A percentile compares a stretch with the other conserved stretches of the same genome.
These are phyloP conservation scores for Conger conger DNA, from an alignment of 2,113 vertebrate species.

Conservation along the genomic window DNA sequence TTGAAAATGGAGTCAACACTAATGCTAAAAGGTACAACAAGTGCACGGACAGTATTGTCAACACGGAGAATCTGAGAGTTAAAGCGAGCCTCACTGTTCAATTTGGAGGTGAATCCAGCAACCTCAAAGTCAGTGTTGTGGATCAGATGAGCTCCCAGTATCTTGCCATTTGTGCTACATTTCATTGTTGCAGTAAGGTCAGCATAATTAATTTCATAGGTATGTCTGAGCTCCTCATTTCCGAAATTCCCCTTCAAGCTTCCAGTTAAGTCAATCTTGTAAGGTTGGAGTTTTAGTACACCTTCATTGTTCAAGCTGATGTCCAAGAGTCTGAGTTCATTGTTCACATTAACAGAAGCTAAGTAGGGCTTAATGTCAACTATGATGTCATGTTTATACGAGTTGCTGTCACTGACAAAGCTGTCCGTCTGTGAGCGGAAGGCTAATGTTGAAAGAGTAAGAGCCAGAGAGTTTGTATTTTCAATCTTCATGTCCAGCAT, in stretches of 20 bases:
- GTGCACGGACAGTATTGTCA: conserved; percentile 71
- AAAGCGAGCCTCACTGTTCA: conserved; percentile 71
- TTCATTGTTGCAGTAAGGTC: conserved; percentile 73
- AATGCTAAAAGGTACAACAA: conserved; percentile 74
- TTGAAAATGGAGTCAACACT: conserved; percentile 74
- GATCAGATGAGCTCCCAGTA: conserved; percentile 69
- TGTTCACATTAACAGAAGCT: conserved; percentile 70
- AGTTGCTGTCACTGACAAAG: conserved; percentile 70
- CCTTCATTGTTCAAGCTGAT: conserved; percentile 72
- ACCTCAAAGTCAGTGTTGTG: conserved; percentile 74
- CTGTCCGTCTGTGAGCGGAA: conserved; percentile 80
- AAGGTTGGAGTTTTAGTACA: conserved; percentile 70
- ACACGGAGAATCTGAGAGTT: conserved; percentile 76
- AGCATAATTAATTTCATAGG: conserved; percentile 72
- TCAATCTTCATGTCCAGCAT: conserved; percentile 77
- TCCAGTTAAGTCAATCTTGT: conserved; percentile 78
- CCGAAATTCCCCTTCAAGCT: conserved; percentile 71
- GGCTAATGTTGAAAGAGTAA: conserved; percentile 69
- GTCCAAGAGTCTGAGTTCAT: conserved; percentile 70
- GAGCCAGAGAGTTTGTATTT: conserved; percentile 71
- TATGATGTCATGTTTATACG: conserved; percentile 81
- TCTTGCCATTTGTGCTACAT: conserved; percentile 76
- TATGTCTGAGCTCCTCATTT: conserved; percentile 79
- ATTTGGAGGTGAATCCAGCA: conserved; percentile 71
- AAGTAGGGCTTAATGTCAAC: conserved; percentile 70